Evolutionary conservation across 2,113 vertebrate genomes (phyloP), one percentile per base, ranked within the genome.

Genomic region (Tupaia tana): DNA sequence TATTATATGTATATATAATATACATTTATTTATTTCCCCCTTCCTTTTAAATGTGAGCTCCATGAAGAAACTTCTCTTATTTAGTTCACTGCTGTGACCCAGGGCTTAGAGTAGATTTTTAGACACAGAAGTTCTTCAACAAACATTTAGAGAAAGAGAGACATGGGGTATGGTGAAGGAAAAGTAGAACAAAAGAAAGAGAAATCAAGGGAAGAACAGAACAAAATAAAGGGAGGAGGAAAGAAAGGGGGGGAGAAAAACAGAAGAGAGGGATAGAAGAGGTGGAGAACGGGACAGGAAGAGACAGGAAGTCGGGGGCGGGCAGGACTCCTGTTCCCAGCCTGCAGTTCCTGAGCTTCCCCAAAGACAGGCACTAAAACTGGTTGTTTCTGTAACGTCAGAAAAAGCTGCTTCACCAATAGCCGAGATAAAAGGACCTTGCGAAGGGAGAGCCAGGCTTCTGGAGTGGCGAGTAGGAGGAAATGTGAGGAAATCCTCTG

Each of bases 401-500:
- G 69, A 66, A 66, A 74, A 27, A 89, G 29, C n/a, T 74, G 12
- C 34, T 92, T 90, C 67, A 16, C 85, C 54, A 24, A 87, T 14
- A 94, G 54, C 19, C 84, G 81, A 90, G 71, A 89, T 25, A 29
- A 78, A 86, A 85, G 70, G 69, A 29, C 84, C 74, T 25, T 56
- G 73, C 54, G 25, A 54, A 87, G 79, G 66, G 73, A 61, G 31
- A 85, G 58, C 52, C 19, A 70, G 70, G 54, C 83, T 95, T 92
- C 88, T 43, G 59, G 29, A 56, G 69, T 71, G n/a, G 70, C 85
- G 95, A 89, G 95, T 91, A 86, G 82, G 56, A 24, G 52, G 15
- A 92, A 74, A 61, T 61, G 31, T 82, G 80, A 95, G 83, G 90
- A 69, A 92, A 88, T 94, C 29, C 79, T 85, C 66, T 67, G 16